Evolutionary conservation across 1,140 invertebrate species (phyloP).

Genomic region (Plectus sambesii): DNA sequence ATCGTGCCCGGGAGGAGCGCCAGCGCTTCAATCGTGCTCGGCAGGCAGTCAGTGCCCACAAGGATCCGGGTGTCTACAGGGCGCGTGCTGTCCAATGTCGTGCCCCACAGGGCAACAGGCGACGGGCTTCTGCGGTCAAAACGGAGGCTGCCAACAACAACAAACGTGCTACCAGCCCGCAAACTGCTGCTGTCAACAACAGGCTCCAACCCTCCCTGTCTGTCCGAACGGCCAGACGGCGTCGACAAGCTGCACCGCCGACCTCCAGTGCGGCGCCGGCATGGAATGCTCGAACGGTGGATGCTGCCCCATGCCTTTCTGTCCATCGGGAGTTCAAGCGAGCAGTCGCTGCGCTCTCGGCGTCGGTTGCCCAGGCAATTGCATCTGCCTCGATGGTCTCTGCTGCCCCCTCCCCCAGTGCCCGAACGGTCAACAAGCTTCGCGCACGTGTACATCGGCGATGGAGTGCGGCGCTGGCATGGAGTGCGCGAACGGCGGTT

Average conservation of each 20-base stretch:
- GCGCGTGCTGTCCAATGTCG: slow-evolving; percentile 24
- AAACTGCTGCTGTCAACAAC: slow-evolving; percentile 18
- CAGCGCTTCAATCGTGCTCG: slow-evolving; percentile 18
- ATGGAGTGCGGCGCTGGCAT: slow-evolving; percentile 16
- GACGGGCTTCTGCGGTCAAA: slow-evolving; percentile 22
- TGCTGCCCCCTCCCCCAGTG: too few species aligned
- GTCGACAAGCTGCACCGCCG: slow-evolving; percentile 11
- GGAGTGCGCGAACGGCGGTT: slow-evolving; percentile 22
- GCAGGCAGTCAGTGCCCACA: slow-evolving; percentile 14
- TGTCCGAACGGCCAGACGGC: slow-evolving; percentile 32
- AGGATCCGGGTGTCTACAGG: slow-evolving; percentile 25
- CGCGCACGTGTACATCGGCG: too few species aligned
- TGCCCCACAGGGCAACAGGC: slow-evolving; percentile 24
- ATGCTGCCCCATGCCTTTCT: slow-evolving; percentile 39
- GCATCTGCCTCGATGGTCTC: slow-evolving; percentile 19
- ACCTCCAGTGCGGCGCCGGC: slow-evolving; percentile 26
- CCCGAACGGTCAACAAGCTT: too few species aligned
- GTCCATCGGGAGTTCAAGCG: slow-evolving; percentile 34
- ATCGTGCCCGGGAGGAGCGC: too few species aligned
- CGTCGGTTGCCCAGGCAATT: slow-evolving; percentile 11
- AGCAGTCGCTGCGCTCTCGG: slow-evolving; percentile 2
- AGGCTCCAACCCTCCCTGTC: slow-evolving; percentile 22
- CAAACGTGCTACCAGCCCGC: slow-evolving; percentile 19
- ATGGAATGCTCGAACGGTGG: slow-evolving; percentile 38
- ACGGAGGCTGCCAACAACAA: slow-evolving; percentile 16